These are phyloP conservation scores for Apodemus agrarius DNA, from an alignment of 2,797 vertebrate species.

Conservation along the genomic window DNA sequence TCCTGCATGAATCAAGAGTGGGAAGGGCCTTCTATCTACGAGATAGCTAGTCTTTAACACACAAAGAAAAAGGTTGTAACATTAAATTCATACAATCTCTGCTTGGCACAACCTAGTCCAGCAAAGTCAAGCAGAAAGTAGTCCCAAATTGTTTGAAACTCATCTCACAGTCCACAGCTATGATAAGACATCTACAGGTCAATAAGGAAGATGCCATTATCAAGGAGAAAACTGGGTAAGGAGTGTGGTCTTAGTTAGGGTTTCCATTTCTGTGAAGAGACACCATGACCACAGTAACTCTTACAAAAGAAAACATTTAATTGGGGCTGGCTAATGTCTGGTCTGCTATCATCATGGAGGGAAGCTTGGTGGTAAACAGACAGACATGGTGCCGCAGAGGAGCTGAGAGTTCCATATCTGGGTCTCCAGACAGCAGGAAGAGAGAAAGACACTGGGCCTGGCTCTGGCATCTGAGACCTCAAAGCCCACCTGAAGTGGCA, in stretches of 20 bases:
- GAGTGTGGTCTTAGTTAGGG: neutral
- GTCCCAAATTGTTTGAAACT: neutral
- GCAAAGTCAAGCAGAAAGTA: slow-evolving; percentile 35
- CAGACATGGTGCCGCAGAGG: neutral
- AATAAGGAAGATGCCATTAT: neutral
- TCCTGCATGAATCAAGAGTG: slow-evolving; percentile 6
- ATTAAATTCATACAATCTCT: slow-evolving; percentile 37
- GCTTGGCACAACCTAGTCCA: slow-evolving; percentile 20
- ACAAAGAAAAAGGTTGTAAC: neutral
- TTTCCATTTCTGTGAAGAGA: neutral
- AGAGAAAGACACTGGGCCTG: neutral
- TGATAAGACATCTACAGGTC: neutral
- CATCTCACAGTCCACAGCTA: slow-evolving; percentile 1
- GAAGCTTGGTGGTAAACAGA: neutral
- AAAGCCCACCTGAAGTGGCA: neutral
- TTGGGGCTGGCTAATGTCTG: neutral
- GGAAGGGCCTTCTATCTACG: slow-evolving; percentile 41
- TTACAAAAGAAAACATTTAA: neutral
- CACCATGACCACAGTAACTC: neutral
- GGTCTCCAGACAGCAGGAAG: neutral
- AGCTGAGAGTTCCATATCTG: neutral
- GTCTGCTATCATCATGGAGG: neutral
- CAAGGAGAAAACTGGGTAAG: neutral
- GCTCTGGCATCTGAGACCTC: neutral
- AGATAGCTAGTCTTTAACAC: slow-evolving; percentile 22